Evolutionary conservation across 2,888 invertebrate species (phyloP).

Genomic region (Labia minor): DNA sequence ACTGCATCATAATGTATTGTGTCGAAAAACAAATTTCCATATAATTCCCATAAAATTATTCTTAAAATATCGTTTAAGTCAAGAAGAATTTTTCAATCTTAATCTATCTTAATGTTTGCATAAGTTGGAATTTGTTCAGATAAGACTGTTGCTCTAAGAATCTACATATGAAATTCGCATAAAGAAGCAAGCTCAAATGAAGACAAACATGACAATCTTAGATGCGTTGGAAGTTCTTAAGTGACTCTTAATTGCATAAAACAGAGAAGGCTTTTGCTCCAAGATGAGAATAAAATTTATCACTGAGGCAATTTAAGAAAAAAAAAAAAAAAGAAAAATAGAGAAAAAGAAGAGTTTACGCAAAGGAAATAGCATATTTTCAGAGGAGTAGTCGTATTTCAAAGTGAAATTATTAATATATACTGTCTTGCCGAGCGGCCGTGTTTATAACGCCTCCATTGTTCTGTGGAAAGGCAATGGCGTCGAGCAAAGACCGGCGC

Average conservation of each 20-base stretch:
- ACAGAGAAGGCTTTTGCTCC: neutral
- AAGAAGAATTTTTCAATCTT: neutral
- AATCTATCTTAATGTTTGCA: neutral
- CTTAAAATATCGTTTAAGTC: neutral
- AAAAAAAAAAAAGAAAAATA: neutral
- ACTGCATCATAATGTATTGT: too few species aligned
- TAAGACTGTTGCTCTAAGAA: neutral
- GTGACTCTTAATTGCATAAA: constrained; percentile 3
- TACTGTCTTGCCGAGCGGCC: neutral
- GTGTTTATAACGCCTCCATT: constrained; percentile 13
- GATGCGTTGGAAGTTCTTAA: neutral
- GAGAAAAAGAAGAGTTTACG: neutral
- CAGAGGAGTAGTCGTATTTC: constrained; percentile 2
- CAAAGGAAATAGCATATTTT: neutral
- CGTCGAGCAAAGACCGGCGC: constrained; percentile 1
- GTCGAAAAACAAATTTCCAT: too few species aligned
- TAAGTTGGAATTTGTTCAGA: neutral
- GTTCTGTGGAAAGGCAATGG: constrained; percentile 2
- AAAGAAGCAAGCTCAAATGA: neutral
- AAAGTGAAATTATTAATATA: constrained; percentile 13
- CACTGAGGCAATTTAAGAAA: neutral
- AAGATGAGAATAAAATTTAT: neutral
- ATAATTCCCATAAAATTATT: too few species aligned
- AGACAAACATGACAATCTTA: neutral
- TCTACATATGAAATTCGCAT: neutral